Evolutionary conservation across 2,797 vertebrate genomes (phyloP).

Genomic region (Sylvilagus floridanus): DNA sequence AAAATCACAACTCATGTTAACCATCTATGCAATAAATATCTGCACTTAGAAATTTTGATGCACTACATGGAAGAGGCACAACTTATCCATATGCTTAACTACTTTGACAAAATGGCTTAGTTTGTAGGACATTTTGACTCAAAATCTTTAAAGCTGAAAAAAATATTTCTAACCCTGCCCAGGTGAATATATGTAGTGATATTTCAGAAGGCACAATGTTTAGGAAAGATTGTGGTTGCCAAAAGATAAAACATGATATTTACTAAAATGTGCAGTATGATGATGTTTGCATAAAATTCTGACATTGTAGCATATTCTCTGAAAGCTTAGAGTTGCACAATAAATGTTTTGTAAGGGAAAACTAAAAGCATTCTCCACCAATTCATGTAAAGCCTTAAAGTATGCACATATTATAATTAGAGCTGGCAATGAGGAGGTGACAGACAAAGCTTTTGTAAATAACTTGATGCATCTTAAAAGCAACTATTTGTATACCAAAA

Average conservation of each 20-base stretch:
- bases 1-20: background rate
- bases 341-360: slow-evolving; percentile 49
- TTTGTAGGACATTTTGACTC: background rate
- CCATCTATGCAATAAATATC: background rate
- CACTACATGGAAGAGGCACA: background rate
- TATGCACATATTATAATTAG: slow-evolving; percentile 54
- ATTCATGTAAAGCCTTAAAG: slow-evolving; percentile 21
- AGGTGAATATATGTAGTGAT: background rate
- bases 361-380: slow-evolving; percentile 44
- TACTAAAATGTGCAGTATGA: slow-evolving; percentile 38
- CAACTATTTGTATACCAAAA: slow-evolving; percentile 14
- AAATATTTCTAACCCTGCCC: background rate
- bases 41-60: background rate
- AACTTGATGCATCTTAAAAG: slow-evolving; percentile 53
- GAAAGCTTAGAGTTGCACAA: slow-evolving; percentile 13
- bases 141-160: slow-evolving; percentile 37
- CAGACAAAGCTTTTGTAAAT: slow-evolving; percentile 38
- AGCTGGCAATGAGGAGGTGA: background rate
- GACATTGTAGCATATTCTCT: background rate
- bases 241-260: slow-evolving; percentile 49
- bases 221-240: slow-evolving; percentile 24
- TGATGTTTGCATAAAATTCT: slow-evolving; percentile 60
- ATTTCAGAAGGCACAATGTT: slow-evolving; percentile 39
- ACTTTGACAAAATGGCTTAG: slow-evolving; percentile 5
- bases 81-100: slow-evolving; percentile 18